Base-by-base conservation (phyloP, 2,113 vertebrate genomes). In the Arizona elegans region DNA sequence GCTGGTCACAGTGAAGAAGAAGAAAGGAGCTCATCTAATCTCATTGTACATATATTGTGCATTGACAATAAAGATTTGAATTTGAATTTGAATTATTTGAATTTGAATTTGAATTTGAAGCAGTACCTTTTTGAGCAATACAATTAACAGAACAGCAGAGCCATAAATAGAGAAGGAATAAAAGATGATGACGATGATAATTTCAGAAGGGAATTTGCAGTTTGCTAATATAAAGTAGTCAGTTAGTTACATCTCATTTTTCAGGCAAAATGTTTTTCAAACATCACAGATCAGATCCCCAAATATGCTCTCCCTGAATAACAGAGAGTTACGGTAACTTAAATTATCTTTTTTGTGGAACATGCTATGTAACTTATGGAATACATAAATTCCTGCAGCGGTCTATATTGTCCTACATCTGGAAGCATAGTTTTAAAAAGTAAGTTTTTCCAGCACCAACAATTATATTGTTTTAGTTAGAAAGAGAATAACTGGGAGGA, bases 401-500 rank as follows among this genome's bases (percentile, higher is more conserved):
- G 12, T 54, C 21, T 29, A 15, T 62, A 43, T 86, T 53, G 8
- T 29, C 52, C 55, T 65, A 23, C 86, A 54, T 56, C 47, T 13
- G 75, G 47, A 90, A 93, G 70, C 43, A 75, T 24, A 59, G 29
- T 19, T 90, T 75, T 50, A 55, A 86, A 8, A 15, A 62, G 19
- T 29, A 90, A 15, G 11, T 87, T 88, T 29, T 62, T 89, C 55
- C 89, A 93, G 87, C 56, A 65, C 29, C 54, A 86, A 87, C 88
- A 93, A 90, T 93, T 90, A 17, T 15, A 43, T 90, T 90, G 90
- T 90, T 93, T 86, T 55, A 86, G 92, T 56, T 93, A 81, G 86
- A 87, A 90, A 81, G 62, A 90, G 47, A 90, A 86, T 38, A 86
- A 89, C n/a, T 90, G 55, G 55, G 15, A 86, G 21, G 56, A 53